Percentiles rank a stretch among this genome's conserved stretches.
phyloP scores from a whole-genome alignment of 2,888 invertebrate genomes.

The Drosophila formosana region DNA sequence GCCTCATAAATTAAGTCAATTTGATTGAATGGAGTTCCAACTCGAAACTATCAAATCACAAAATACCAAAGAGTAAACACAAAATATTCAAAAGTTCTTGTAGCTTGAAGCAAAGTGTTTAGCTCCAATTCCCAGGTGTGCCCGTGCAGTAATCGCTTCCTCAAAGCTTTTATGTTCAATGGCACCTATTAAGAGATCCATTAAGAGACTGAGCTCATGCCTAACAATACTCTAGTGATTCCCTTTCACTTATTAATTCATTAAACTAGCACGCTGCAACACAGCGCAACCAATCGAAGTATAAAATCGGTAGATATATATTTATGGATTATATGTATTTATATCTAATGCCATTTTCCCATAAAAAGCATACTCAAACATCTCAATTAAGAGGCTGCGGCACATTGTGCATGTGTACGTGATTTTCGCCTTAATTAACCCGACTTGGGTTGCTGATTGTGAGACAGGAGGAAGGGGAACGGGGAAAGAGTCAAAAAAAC shows the following conservation, averaged over 20 bases:
- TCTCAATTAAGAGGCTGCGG: slow-evolving; percentile 47
- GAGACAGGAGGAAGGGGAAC: not conserved
- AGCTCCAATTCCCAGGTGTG: slow-evolving; percentile 7
- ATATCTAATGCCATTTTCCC: slow-evolving; percentile 52
- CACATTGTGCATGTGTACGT: slow-evolving; percentile 59
- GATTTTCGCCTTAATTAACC: slow-evolving; percentile 62
- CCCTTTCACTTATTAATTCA: slow-evolving; percentile 67
- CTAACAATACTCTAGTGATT: slow-evolving; percentile 48
- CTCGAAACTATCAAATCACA: not conserved
- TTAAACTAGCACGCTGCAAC: slow-evolving; percentile 22
- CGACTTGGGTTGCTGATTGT: slow-evolving; percentile 18
- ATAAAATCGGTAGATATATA: not conserved
- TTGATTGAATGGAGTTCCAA: slow-evolving; percentile 40
- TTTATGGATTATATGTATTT: not conserved
- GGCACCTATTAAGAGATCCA: slow-evolving; percentile 47
- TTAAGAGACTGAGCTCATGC: slow-evolving; percentile 64
- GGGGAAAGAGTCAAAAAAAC: slow-evolving; percentile 26
- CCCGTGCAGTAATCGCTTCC: slow-evolving; percentile 43
- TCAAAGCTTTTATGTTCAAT: slow-evolving; percentile 52
- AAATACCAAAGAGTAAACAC: not conserved
- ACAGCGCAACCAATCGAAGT: slow-evolving; percentile 20
- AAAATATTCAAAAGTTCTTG: slow-evolving; percentile 5
- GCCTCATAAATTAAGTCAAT: slow-evolving; percentile 47
- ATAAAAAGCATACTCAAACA: slow-evolving; percentile 52
- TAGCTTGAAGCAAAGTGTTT: slow-evolving; percentile 5